Base-by-base conservation (phyloP, 1,140 invertebrate genomes). In the Drosophila sp. region DNA sequence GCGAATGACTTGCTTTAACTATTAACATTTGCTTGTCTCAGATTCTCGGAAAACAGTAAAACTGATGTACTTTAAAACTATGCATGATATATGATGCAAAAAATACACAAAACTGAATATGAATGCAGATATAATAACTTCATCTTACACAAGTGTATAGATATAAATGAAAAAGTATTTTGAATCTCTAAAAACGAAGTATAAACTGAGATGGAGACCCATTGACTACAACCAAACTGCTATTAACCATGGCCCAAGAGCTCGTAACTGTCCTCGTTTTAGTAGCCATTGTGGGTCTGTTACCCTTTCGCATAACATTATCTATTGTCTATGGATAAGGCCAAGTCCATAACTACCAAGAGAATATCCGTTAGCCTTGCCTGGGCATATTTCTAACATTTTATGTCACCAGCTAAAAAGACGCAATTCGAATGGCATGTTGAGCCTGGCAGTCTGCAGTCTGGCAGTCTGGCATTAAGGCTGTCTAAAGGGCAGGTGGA, bases 271-370 rank as follows among this genome's bases (percentile, higher is more conserved):
- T 76, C 78, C 78, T 56, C 78, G 57, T 78, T 87, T 86, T 87
- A 86, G 82, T 81, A 58, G 63, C 75, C 63, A 78, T 72, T 87
- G 78, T 84, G 62, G 45, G 58, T 73, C 58, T 70, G 75, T 71
- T 78, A 80, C 73, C 73, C 80, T 86, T 86, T 80, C 80, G 75
- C 65, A 82, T 75, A 57, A 56, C 74, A 74, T 87, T 78, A 87
- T 81, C 63, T 72, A 59, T 69, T 27, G 48, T 51, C 63, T 67
- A 54, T 67, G 45, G 38, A 54, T 72, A 67, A 59, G 36, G 46
- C 32, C 59, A 46, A 59, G 65, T 65, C 43, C 59, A 77, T 78
- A 77, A 84, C 81, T 71, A 80, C 57, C 80, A 51, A 18, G n/a
- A n/a, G 41, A 32, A 14, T 32, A 8, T 46, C 41, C 13, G 9